Conservation (phyloP, 2,888 invertebrate species). For the Lycia hirtaria region DNA sequence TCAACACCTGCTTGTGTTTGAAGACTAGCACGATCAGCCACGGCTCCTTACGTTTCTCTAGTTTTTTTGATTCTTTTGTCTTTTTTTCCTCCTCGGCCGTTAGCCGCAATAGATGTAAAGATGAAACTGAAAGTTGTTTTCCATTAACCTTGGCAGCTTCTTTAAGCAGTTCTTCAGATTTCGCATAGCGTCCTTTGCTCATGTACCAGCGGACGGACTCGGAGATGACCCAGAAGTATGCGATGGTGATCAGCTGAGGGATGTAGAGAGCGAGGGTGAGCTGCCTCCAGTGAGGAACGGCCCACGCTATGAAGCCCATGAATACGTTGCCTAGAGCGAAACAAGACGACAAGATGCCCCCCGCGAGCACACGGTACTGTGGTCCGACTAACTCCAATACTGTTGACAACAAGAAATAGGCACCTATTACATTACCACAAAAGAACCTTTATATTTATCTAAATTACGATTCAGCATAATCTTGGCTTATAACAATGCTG, state of each 20-base stretch:
- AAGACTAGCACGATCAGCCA: constrained; percentile 67
- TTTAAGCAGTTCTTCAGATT: constrained; percentile 86
- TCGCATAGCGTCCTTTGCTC: constrained; percentile 87
- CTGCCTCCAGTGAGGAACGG: constrained; percentile 88
- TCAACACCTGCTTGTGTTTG: constrained; percentile 56
- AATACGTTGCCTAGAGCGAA: constrained; percentile 89
- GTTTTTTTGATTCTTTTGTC: constrained; percentile 45
- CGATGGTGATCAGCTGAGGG: constrained; percentile 88
- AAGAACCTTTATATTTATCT: background rate
- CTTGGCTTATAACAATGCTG: too few relatives aligned
- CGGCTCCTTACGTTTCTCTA: constrained; percentile 52
- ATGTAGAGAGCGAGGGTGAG: constrained; percentile 88
- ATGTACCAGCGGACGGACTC: constrained; percentile 92
- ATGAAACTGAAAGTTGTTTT: constrained; percentile 62
- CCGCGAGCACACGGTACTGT: constrained; percentile 88
- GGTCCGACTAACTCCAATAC: constrained; percentile 91
- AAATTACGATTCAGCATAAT: too few relatives aligned
- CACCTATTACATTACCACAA: too few relatives aligned
- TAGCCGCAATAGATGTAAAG: constrained; percentile 54
- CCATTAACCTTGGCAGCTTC: constrained; percentile 87
- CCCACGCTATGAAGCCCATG: constrained; percentile 89
- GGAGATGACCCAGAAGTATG: constrained; percentile 88
- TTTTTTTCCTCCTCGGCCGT: constrained; percentile 57
- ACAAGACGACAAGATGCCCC: constrained; percentile 88
- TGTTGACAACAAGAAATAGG: constrained; percentile 54